Conservation (phyloP, 2,797 vertebrate genomes). For the Pseudochirops cupreus region DNA sequence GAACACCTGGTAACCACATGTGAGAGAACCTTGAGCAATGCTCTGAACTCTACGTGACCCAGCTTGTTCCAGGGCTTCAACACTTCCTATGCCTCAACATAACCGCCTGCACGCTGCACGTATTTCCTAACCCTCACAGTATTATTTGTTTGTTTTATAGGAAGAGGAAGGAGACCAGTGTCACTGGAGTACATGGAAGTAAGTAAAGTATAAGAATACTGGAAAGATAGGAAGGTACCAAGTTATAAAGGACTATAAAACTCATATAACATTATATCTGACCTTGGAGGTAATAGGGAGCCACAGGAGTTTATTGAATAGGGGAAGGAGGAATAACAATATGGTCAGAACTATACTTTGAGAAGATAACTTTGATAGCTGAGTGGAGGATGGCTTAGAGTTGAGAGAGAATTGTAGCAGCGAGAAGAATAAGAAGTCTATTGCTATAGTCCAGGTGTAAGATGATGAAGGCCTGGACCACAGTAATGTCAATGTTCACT, state of each 20-base stretch:
- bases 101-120: too few relatives aligned
- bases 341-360: not conserved
- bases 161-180: not conserved
- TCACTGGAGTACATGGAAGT: not conserved
- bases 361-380: not conserved
- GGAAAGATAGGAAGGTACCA: not conserved
- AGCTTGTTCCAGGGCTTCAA: too few relatives aligned
- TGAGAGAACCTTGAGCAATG: too few relatives aligned
- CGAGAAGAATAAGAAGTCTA: not conserved
- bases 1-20: too few relatives aligned
- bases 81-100: too few relatives aligned
- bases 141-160: not conserved
- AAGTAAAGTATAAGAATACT: not conserved
- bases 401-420: not conserved
- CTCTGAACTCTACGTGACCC: too few relatives aligned
- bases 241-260: not conserved
- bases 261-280: not conserved
- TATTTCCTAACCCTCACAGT: too few relatives aligned
- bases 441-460: not conserved
- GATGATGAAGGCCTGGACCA: not conserved
- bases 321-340: not conserved
- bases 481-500: not conserved
- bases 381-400: not conserved
- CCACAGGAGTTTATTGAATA: not conserved
- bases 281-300: not conserved